Base-by-base conservation (phyloP, 2,113 vertebrate genomes). In the Salvator merianae region DNA sequence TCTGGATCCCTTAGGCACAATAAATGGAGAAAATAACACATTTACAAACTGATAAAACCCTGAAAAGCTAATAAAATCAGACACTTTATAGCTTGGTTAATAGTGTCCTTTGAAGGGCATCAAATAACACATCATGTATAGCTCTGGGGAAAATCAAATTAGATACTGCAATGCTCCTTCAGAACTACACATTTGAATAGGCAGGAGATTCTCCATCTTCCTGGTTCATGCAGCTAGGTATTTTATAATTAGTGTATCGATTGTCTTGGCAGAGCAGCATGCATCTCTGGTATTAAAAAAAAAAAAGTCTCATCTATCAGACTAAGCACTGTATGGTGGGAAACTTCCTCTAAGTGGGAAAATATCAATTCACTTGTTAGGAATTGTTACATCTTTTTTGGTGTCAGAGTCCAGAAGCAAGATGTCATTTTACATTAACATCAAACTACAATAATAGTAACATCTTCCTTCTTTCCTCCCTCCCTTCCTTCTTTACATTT, bases 21-120 rank as follows among this genome's bases (percentile, higher is more conserved):
- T 97, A 96, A 97, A 93, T 93, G 94, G 92, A 94, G 94, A 96
- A 97, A 96, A 95, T 95, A 97, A 95, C 94, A 94, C 94, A 96
- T 96, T 96, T 96, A 95, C 94, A 96, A 95, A 97, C 95, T 95
- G 95, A 96, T 96, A 96, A 95, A 96, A 95, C 93, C 91, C 93
- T 94, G 89, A 84, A 95, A 95, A 95, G 94, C 93, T 96, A 97
- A 96, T 97, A 96, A 96, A 96, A 96, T 94, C 90, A 96, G 95
- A 94, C 95, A 95, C 88, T 96, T 97, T 96, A 96, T 96, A 95
- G 94, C 94, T 95, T 89, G 86, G 91, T 91, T 97, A 97, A 97
- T 97, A 95, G 85, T 91, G 93, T 96, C 95, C 94, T 95, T 95
- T 97, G 95, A 96, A 97, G 96, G 96, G 93, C 95, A 96, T 96